A percentile compares a stretch with the other conserved stretches of the same genome.
These are phyloP conservation scores for Zygaena filipendulae DNA, from an alignment of 2,888 invertebrate species.

Conservation along the genomic window DNA sequence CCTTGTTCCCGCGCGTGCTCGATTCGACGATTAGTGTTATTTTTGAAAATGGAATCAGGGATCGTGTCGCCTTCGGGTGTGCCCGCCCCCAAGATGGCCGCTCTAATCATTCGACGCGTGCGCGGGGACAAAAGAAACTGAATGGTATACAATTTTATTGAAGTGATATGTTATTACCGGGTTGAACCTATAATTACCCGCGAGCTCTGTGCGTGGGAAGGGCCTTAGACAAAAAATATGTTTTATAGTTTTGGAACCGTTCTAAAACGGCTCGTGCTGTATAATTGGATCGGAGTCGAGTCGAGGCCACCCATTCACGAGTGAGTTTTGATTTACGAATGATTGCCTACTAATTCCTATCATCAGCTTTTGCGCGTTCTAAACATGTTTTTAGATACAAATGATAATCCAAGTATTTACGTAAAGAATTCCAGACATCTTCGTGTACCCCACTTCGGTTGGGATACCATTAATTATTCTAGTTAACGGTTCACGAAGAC, in stretches of 20 bases:
- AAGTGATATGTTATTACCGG: conserved; percentile 64
- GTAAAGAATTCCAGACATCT: too few species aligned
- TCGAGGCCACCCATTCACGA: conserved; percentile 34
- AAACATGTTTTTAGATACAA: too few species aligned
- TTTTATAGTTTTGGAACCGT: too few species aligned
- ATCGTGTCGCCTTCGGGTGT: conserved; percentile 63
- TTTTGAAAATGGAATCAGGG: conserved; percentile 63
- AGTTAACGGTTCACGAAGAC: too few species aligned
- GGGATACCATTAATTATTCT: too few species aligned
- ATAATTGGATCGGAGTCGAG: conserved; percentile 39
- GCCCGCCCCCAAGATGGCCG: conserved; percentile 66
- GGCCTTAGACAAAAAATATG: conserved; percentile 60
- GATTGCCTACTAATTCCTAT: too few species aligned
- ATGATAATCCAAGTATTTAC: too few species aligned
- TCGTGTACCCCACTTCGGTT: too few species aligned
- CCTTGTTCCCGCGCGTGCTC: conserved; percentile 55
- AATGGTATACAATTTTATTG: conserved; percentile 68
- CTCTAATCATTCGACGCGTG: conserved; percentile 57
- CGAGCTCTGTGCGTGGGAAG: conserved; percentile 63
- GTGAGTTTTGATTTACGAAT: conserved; percentile 46
- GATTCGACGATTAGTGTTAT: conserved; percentile 65
- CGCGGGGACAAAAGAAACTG: conserved; percentile 53
- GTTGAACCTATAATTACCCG: conserved; percentile 60
- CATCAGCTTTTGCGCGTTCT: too few species aligned
- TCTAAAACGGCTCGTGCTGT: conserved; percentile 53